These are phyloP conservation scores for Penaeus chinensis DNA, from an alignment of 1,140 invertebrate species.

Conservation along the genomic window DNA sequence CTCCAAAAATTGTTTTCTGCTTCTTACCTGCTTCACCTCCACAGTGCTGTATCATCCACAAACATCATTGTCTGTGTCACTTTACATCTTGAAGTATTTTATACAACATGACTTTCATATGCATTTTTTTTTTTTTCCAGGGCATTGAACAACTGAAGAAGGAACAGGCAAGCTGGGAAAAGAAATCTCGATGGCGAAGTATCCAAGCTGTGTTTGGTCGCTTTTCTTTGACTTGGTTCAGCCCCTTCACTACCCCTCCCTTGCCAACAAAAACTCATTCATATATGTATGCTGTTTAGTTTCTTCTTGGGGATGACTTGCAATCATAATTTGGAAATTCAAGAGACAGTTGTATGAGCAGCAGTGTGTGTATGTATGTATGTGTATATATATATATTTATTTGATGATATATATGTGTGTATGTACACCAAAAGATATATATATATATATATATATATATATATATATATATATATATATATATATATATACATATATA, in stretches of 20 bases:
- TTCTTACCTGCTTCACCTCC: no score
- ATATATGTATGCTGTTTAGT: slow-evolving; percentile 65
- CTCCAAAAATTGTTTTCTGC: no score
- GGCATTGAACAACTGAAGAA: slow-evolving; percentile 96
- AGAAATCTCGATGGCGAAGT: slow-evolving; percentile 91
- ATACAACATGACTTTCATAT: background rate
- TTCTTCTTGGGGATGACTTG: slow-evolving; percentile 1
- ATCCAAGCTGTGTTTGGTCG: slow-evolving; percentile 94
- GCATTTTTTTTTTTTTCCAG: slow-evolving; percentile 70
- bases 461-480: no score
- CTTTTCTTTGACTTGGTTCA: slow-evolving; percentile 94
- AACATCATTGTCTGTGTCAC: no score
- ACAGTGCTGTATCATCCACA: no score
- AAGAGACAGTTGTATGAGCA: no score
- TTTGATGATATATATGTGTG: no score
- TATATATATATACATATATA: no score
- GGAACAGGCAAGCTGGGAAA: slow-evolving; percentile 90
- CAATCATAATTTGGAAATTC: background rate
- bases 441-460: no score
- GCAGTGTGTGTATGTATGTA: no score
- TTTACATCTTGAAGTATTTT: background rate
- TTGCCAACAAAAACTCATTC: slow-evolving; percentile 59
- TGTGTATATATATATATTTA: no score
- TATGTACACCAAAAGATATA: no score
- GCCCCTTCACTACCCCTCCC: slow-evolving; percentile 88